Base-by-base conservation (phyloP, 2,888 invertebrate species). In the Sphaerophoria rueppellii region DNA sequence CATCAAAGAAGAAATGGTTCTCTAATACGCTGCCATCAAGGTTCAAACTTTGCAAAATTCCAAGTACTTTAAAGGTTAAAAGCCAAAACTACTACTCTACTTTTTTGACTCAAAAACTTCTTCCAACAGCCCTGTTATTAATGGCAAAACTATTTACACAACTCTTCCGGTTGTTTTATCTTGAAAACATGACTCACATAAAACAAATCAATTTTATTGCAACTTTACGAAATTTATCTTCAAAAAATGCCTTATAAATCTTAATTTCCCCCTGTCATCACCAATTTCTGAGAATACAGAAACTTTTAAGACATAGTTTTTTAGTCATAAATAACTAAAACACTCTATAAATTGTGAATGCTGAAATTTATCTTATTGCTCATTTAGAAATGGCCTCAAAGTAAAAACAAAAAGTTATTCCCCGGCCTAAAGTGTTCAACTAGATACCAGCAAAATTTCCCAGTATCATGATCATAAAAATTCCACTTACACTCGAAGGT, bases 401-500 rank as follows among this genome's bases (percentile, higher is more conserved):
- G 24, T 24, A 24, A 24, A 24, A 24, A 24, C 24, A 24, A 46
- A n/a, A 67, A 60, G 69, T 74, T 46, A 60, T 73, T 52, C 67
- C 55, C 60, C 24, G 24, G 24, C 24, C 69, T 14, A 6, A 16
- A 63, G 14, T 32, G 9, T 9, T 7, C 14, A 34, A n/a, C 16
- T 35, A 72, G 24, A 14, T 61, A 54, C 55, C 40, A n/a, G 5
- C 40, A 4, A 52, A 14, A 0, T 32, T 43, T 82, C 82, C 46
- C 52, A 70, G 82, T 79, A 82, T 79, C 73, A 65, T 16, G 74
- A 82, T 74, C 82, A 71, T 82, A 79, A 82, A 82, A 82, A 74
- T 60, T 60, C 79, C 73, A 79, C 76, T 67, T 71, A 75, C 43
- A 50, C 63, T 65, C 63, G 82, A 82, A 82, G 82, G 82, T 79